Evolutionary conservation across 2,888 invertebrate species (phyloP).

Genomic region (Athetis lepigone): DNA sequence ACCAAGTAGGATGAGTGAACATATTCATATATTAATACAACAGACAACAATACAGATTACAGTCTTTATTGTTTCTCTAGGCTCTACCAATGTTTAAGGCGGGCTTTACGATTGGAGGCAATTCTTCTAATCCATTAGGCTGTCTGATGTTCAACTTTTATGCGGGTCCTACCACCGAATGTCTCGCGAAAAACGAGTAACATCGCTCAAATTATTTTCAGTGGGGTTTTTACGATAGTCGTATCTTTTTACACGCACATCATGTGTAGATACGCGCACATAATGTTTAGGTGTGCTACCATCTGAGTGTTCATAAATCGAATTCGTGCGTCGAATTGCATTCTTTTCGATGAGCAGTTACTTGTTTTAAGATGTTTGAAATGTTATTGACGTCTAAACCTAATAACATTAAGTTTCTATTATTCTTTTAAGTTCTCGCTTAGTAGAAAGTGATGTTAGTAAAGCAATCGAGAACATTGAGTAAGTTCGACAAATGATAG

Average conservation of each 20-base stretch:
- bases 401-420: constrained; percentile 9
- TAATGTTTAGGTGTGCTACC: constrained; percentile 86
- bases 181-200: constrained; percentile 87
- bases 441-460: constrained; percentile 54
- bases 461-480: constrained; percentile 77
- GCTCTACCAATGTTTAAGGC: constrained; percentile 79
- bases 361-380: constrained; percentile 26
- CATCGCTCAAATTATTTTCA: constrained; percentile 90
- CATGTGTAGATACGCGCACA: constrained; percentile 87
- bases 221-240: constrained; percentile 88
- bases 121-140: constrained; percentile 90
- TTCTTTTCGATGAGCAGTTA: constrained; percentile 51
- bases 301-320: constrained; percentile 86
- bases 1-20: constrained; percentile 62
- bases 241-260: constrained; percentile 90
- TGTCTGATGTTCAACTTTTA: constrained; percentile 89
- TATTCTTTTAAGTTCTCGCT: constrained; percentile 37
- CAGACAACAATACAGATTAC: constrained; percentile 77
- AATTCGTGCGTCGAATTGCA: constrained; percentile 86
- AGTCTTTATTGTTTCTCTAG: constrained; percentile 80
- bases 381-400: constrained; percentile 8
- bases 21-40: constrained; percentile 72
- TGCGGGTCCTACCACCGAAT: constrained; percentile 87
- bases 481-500: constrained; percentile 80
- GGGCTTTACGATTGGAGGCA: constrained; percentile 85